phyloP scores from a whole-genome alignment of 1,140 invertebrate species.

The Zaprionus kolodkinae region DNA sequence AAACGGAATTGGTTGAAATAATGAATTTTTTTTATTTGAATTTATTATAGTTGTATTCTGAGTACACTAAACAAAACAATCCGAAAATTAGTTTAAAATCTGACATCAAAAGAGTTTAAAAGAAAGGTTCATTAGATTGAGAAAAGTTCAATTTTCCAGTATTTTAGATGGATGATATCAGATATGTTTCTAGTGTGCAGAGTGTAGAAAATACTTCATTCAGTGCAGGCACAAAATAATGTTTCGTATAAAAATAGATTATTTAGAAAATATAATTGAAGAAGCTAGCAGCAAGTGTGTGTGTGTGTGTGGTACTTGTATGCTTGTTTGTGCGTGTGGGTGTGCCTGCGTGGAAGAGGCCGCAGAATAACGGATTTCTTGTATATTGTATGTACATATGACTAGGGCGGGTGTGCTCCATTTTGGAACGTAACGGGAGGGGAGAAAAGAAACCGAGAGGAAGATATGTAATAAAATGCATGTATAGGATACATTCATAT shows the following conservation, averaged over 20 bases:
- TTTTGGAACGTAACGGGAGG: conserved; percentile 34
- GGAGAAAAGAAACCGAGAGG: conserved; percentile 19
- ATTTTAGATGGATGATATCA: background rate
- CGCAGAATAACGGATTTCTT: conserved; percentile 37
- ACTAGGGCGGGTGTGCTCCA: conserved; percentile 45
- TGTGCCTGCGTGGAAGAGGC: conserved; percentile 18
- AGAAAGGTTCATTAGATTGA: conserved; percentile 13
- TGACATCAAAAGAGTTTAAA: conserved; percentile 20
- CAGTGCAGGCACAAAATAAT: conserved; percentile 44
- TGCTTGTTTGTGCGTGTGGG: conserved; percentile 5
- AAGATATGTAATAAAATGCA: conserved; percentile 25
- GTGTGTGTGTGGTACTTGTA: conserved; percentile 27
- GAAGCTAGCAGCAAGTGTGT: conserved; percentile 40
- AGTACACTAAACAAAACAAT: conserved; percentile 24
- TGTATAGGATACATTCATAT: too few relatives aligned
- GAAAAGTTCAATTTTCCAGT: background rate
- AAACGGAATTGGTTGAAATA: conserved; percentile 20
- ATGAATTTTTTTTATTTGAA: conserved; percentile 39
- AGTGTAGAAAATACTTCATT: conserved; percentile 40
- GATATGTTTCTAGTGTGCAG: conserved; percentile 1
- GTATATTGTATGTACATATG: conserved; percentile 10
- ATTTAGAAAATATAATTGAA: conserved; percentile 65
- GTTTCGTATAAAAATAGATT: conserved; percentile 57
- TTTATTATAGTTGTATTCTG: conserved; percentile 28
- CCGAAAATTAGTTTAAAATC: conserved; percentile 7